Conservation (phyloP, 2,797 vertebrate species). For the Thripadectes ignobilis region DNA sequence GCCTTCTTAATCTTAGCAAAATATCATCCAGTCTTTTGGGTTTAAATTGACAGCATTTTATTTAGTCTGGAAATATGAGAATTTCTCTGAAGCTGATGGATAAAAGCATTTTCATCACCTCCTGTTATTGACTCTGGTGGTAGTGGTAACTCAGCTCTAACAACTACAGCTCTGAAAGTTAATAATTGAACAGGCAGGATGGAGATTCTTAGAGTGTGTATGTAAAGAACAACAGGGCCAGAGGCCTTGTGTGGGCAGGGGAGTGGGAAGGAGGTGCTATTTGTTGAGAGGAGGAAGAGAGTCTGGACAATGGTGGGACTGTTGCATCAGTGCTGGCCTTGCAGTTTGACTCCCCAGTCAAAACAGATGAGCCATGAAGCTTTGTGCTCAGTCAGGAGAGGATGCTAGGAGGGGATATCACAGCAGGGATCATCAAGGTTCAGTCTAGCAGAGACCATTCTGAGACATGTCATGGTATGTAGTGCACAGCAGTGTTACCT, state of each 20-base stretch:
- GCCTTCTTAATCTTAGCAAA: not conserved
- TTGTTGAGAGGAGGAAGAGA: not conserved
- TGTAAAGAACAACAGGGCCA: not conserved
- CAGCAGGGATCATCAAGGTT: not conserved
- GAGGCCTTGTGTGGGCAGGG: not conserved
- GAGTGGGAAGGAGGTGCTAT: not conserved
- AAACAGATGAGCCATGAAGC: constrained; percentile 58
- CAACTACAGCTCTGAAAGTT: not conserved
- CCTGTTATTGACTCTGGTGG: not conserved
- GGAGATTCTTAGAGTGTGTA: not conserved
- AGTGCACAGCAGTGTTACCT: not conserved
- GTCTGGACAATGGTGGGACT: not conserved
- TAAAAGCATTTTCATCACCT: not conserved
- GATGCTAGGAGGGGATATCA: not conserved
- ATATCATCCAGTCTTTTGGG: not conserved
- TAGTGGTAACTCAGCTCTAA: not conserved
- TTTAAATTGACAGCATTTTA: not conserved
- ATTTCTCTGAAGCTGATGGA: not conserved
- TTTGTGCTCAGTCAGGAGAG: not conserved
- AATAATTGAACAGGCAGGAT: constrained; percentile 23
- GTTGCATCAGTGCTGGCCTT: constrained; percentile 50
- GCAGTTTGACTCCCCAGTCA: constrained; percentile 48
- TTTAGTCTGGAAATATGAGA: not conserved
- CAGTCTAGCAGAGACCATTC: not conserved
- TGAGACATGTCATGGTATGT: not conserved